Evolutionary conservation across 2,113 vertebrate species (phyloP), one percentile per base, ranked within the genome.

Genomic region (Tauraco erythrolophus): DNA sequence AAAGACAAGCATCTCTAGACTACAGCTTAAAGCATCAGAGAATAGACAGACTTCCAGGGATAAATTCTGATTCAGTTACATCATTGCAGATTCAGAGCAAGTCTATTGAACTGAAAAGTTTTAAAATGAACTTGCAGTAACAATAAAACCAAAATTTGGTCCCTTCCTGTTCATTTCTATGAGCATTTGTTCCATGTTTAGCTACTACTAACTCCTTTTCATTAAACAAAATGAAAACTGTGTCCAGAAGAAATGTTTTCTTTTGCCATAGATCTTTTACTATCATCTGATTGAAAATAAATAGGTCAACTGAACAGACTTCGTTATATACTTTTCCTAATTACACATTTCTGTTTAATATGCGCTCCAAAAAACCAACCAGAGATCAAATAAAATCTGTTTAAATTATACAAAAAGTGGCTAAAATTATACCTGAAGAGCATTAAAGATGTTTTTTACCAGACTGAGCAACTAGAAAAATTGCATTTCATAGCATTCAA

Each of bases 391-490:
- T 81, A 46, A 79, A 76, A 64, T 61, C 14, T 84, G 12, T 14
- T 78, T 89, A 91, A 77, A 89, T 94, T 96, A 48, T 27, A 94
- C 76, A 94, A 91, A 84, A 95, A 11, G 24, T 78, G 66, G 53
- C 86, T 95, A 96, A 93, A 95, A 68, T 88, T 95, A 93, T 86
- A 95, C 28, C 60, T 95, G 80, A 93, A 96, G 78, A 82, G 83
- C 71, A 83, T 96, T 96, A 96, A 97, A 97, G 84, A 94, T 74
- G 5, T 9, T 69, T 88, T 95, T 97, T 95, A 76, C 96, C 65
- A 84, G 92, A 25, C 11, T 88, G 81, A 96, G 66, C 86, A 98
- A 94, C 88, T 96, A 94, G 83, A 88, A 96, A 97, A 98, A 96
- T 95, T 84, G 87, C 39, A 93, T 95, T 96, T 95, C 37, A 41